These are phyloP conservation scores for Holothuria scabra DNA, from an alignment of 53 echinoderm and acorn worm genomes.

Conservation along the genomic window DNA sequence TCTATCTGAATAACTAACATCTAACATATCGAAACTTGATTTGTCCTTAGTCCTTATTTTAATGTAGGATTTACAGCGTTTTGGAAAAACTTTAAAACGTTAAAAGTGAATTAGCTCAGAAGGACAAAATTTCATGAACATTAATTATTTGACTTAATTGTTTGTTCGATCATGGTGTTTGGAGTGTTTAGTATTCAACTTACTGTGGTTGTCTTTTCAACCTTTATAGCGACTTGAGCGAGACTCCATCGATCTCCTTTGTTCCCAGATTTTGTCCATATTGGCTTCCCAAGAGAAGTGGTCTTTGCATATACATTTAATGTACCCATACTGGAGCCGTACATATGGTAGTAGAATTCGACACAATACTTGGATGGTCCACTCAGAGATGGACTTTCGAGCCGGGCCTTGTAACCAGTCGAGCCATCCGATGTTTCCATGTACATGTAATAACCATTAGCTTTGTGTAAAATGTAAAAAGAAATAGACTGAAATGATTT, in stretches of 20 bases:
- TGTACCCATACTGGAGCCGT: constrained; percentile 55
- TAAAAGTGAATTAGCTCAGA: too few relatives aligned
- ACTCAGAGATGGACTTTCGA: constrained; percentile 56
- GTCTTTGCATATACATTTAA: constrained; percentile 42
- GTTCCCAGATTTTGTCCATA: constrained; percentile 64
- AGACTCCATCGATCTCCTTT: constrained; percentile 76
- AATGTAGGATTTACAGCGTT: too few relatives aligned
- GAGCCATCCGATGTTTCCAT: constrained; percentile 62
- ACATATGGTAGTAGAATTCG: constrained; percentile 76
- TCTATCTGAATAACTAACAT: too few relatives aligned
- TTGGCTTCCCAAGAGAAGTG: constrained; percentile 50
- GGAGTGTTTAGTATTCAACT: background rate
- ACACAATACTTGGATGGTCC: constrained; percentile 59
- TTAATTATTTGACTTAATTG: too few relatives aligned
- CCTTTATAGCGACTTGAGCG: constrained; percentile 21
- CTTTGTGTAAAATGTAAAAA: background rate
- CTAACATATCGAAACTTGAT: too few relatives aligned
- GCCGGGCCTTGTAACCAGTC: constrained; percentile 61
- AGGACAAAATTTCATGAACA: too few relatives aligned
- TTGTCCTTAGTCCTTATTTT: too few relatives aligned
- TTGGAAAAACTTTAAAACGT: too few relatives aligned
- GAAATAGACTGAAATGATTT: too few relatives aligned
- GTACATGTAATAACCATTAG: constrained; percentile 67
- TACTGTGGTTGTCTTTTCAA: background rate
- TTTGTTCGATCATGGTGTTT: background rate